A percentile compares a stretch with the other conserved stretches of the same genome.
Conservation (phyloP, 2,888 invertebrate species). For the Conomelus anceps region DNA sequence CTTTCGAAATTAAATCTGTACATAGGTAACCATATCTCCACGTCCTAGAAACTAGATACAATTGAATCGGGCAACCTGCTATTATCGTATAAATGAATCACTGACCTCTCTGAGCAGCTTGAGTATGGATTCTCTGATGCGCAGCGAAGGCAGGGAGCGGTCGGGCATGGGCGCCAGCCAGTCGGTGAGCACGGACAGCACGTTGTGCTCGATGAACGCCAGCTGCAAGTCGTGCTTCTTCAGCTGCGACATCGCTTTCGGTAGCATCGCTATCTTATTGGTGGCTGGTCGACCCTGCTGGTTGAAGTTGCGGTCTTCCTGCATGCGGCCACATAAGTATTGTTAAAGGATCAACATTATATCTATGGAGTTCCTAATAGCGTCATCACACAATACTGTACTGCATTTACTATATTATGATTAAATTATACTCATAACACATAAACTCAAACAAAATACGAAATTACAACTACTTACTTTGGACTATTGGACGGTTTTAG, state of each 20-base stretch:
- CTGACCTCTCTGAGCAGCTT: conserved; percentile 69
- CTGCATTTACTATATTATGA: too few species aligned
- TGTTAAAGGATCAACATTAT: too few species aligned
- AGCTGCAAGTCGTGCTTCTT: conserved; percentile 92
- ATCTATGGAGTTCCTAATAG: too few species aligned
- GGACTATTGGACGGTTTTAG: too few species aligned
- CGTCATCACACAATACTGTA: too few species aligned
- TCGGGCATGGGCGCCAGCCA: conserved; percentile 99
- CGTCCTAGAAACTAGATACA: too few species aligned
- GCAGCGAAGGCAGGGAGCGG: conserved; percentile 88
- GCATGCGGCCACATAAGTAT: conserved; percentile 22
- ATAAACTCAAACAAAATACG: too few species aligned
- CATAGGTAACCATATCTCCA: too few species aligned
- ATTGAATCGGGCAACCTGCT: too few species aligned
- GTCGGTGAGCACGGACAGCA: conserved; percentile 82
- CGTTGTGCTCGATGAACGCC: conserved; percentile 94
- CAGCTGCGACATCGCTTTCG: conserved; percentile 81
- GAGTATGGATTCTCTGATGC: conserved; percentile 82
- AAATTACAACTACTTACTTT: too few species aligned
- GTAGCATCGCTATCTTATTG: conserved; percentile 85
- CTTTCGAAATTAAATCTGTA: too few species aligned
- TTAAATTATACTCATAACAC: too few species aligned
- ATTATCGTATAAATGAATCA: conserved; percentile 32
- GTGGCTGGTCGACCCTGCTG: conserved; percentile 78
- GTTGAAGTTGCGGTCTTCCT: conserved; percentile 86